Evolutionary conservation across 2,888 invertebrate species (phyloP), one percentile per base, ranked within the genome.

Genomic region (Lordiphosa andalusiaca): DNA sequence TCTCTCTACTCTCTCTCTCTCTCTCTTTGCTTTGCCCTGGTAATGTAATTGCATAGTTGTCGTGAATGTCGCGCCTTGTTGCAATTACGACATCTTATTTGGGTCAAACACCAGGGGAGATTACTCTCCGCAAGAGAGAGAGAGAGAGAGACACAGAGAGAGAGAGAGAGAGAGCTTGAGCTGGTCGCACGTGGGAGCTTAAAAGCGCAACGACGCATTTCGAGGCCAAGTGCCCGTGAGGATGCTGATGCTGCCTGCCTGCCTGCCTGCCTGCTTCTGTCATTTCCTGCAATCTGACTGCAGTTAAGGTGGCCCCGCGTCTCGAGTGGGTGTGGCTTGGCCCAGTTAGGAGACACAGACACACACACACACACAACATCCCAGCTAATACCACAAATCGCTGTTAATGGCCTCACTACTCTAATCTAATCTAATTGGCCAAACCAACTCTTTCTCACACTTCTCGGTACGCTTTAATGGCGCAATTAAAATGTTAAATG

Each of bases 61-160:
- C 60, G 58, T 64, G 70, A 68, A 63, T 71, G 77, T 81, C 74
- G 78, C 82, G 78, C 77, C 74, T 82, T 78, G 50, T 69, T 69
- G 69, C 83, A 80, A 83, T 80, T 80, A 83, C 80, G 72, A 69
- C 69, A 78, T 81, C 76, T 76, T 84, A 85, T 84, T 85, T 85
- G 72, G 84, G 84, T 85, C 84, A 85, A 44, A 51, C 59, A 36
- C 50, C 46, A 55, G 69, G 53, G 57, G 60, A 64, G 55, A 61
- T 50, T 25, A 41, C 50, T 60, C 59, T 60, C 51, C 21, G 52
- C 65, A 58, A 50, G 38, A 56, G 59, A 36, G 62, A 48, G 42
- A 56, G 63, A 36, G 35, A 21, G 39, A 13, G 39, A 42, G 10
- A 16, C n/a, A n/a, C n/a, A n/a, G n/a, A 56, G 63, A 36, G 35